phyloP scores from a whole-genome alignment of 2,113 vertebrate genomes.

The Pomatostomus ruficeps region DNA sequence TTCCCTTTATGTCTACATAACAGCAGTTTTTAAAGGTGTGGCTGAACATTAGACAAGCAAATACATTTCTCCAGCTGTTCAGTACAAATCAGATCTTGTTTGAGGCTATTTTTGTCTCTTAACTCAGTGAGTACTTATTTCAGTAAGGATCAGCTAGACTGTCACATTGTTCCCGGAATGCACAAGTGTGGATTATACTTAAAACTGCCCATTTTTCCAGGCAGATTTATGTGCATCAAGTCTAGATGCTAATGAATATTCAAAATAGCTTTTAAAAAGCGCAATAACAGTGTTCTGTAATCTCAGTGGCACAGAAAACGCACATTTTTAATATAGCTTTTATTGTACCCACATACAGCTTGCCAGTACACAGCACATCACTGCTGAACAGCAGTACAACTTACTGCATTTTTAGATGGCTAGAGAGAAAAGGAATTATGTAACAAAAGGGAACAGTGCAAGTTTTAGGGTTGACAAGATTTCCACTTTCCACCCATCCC shows the following conservation, averaged over 20 bases:
- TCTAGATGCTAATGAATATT: neutral
- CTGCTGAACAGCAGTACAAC: conserved; percentile 33
- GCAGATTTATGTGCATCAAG: neutral
- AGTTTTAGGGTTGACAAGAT: conserved; percentile 18
- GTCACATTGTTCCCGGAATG: neutral
- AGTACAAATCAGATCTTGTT: neutral
- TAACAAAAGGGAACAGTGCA: conserved; percentile 57
- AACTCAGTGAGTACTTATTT: neutral
- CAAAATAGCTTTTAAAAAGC: neutral
- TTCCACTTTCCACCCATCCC: neutral
- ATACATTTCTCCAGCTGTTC: neutral
- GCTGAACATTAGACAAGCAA: neutral
- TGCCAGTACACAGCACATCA: conserved; percentile 43
- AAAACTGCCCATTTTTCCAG: neutral
- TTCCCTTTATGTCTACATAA: neutral
- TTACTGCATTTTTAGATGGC: conserved; percentile 38
- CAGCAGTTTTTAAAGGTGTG: neutral
- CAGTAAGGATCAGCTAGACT: neutral
- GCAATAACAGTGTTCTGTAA: neutral
- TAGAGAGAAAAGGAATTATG: neutral
- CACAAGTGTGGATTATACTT: neutral
- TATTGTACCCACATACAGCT: conserved; percentile 52
- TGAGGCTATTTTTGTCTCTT: neutral
- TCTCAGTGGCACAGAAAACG: neutral
- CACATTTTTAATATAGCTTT: neutral